Conservation (phyloP, 2,888 invertebrate species). For the Syrphus vitripennis region DNA sequence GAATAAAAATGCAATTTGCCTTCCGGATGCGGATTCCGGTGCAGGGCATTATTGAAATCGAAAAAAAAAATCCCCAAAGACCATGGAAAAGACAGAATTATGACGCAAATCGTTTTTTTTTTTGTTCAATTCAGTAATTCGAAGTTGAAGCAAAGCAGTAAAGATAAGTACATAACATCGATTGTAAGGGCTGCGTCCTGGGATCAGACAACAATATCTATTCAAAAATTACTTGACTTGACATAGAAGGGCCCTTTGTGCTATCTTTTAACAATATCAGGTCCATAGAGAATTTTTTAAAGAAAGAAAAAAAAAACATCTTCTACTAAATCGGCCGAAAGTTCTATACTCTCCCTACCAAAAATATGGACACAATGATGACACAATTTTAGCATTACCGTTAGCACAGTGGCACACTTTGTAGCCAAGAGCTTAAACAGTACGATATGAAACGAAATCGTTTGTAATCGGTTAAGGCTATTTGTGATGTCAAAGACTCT, state of each 20-base stretch:
- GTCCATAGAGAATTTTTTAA: not conserved
- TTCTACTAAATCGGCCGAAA: not conserved
- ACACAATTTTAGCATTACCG: not conserved
- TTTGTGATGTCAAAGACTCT: no score
- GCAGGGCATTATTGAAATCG: not conserved
- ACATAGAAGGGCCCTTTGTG: slow-evolving; percentile 3
- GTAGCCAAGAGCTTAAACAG: not conserved
- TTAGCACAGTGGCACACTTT: not conserved
- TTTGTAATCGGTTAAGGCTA: no score
- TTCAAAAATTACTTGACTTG: slow-evolving; percentile 41
- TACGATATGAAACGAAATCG: not conserved
- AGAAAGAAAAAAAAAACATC: not conserved
- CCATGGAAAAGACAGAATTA: slow-evolving; percentile 27
- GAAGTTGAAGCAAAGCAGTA: not conserved
- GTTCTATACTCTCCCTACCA: not conserved
- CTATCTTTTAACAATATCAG: slow-evolving; percentile 28
- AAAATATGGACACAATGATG: not conserved
- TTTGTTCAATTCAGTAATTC: slow-evolving; percentile 23
- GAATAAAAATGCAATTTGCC: slow-evolving; percentile 61
- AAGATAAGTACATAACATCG: not conserved
- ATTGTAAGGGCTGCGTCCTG: not conserved
- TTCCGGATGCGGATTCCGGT: slow-evolving; percentile 1
- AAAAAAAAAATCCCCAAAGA: not conserved
- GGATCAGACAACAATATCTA: slow-evolving; percentile 13
- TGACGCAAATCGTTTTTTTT: slow-evolving; percentile 9